phyloP scores from a whole-genome alignment of 2,888 invertebrate genomes.

The Callyntrura guangdongensis region DNA sequence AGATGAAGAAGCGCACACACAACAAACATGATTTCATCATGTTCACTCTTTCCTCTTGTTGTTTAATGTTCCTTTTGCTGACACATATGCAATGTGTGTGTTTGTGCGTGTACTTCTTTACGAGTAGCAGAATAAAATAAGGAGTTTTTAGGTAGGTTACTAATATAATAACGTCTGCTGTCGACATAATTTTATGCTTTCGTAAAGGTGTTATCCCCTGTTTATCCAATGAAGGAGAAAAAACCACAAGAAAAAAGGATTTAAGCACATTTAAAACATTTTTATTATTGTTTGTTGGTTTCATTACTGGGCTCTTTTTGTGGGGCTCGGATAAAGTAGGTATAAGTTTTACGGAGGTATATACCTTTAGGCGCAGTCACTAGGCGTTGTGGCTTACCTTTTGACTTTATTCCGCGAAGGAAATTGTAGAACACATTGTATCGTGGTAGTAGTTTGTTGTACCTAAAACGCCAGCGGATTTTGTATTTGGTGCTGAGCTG shows the following conservation, averaged over 20 bases:
- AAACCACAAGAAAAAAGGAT: conserved; percentile 64
- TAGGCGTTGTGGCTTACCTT: not conserved
- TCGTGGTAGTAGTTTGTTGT: too few species aligned
- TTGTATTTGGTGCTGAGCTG: not conserved
- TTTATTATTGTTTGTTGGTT: conserved; percentile 59
- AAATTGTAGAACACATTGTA: not conserved
- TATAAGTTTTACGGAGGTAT: not conserved
- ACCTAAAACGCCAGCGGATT: not conserved
- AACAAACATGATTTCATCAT: conserved; percentile 69
- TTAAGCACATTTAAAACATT: conserved; percentile 58
- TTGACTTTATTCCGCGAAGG: not conserved
- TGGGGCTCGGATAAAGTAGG: not conserved
- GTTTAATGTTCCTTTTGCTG: too few species aligned
- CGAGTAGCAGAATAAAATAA: not conserved
- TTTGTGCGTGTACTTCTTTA: too few species aligned
- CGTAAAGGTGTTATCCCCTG: conserved; percentile 45
- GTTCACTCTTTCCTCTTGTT: conserved; percentile 35
- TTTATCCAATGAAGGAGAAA: conserved; percentile 43
- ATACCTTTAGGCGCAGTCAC: not conserved
- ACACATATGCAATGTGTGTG: too few species aligned
- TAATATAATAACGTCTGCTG: not conserved
- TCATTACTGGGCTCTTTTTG: conserved; percentile 34
- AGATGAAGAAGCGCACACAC: not conserved
- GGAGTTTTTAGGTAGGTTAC: too few species aligned
- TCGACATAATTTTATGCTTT: not conserved